Base-by-base conservation (phyloP, 2,888 invertebrate species). In the Bursaphelenchus okinawaensis region DNA sequence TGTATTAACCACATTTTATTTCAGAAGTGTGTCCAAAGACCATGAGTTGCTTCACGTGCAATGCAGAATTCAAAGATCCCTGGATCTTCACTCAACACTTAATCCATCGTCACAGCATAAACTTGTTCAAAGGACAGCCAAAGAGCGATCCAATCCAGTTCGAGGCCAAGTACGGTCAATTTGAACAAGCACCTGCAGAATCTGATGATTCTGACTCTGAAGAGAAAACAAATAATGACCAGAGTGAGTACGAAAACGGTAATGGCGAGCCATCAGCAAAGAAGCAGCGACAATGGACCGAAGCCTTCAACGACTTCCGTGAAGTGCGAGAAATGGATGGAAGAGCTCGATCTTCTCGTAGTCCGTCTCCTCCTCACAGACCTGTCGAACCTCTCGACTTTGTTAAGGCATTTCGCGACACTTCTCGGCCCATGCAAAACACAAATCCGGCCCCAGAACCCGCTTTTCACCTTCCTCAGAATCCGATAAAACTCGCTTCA, bases 11-110 rank as follows among this genome's bases (percentile, higher is more conserved):
- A n/a, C 40, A 4, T 40, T 12, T 12, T 40, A 50, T 12, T 16
- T 31, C 64, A 72, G 65, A 65, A 70, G 77, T 67, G 31, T 77
- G 75, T 58, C 77, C 77, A 40, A 68, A 66, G n/a, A 66, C 61
- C 8, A 59, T 78, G 22, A 69, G 68, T n/a, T 78, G 78, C 52
- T 75, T 76, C 52, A 72, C 74, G 23, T 78, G 78, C 65, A 69
- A 67, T 29, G 67, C 68, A 23, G 31, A 70, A n/a, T 78, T 75
- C 68, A 55, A 70, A 8, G 62, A 67, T 7, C 70, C 73, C 1
- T 78, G 78, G 78, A 69, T 68, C 16, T 64, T 78, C 24, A 31
- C 78, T 51, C 68, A 70, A 52, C 78, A 78, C 67, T 69, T 82
- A 70, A 73, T 78, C 65, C 70, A 82, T 74, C 19, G 27, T 9